Conservation (phyloP, 2,113 vertebrate species). For the Atrichornis clamosus region DNA sequence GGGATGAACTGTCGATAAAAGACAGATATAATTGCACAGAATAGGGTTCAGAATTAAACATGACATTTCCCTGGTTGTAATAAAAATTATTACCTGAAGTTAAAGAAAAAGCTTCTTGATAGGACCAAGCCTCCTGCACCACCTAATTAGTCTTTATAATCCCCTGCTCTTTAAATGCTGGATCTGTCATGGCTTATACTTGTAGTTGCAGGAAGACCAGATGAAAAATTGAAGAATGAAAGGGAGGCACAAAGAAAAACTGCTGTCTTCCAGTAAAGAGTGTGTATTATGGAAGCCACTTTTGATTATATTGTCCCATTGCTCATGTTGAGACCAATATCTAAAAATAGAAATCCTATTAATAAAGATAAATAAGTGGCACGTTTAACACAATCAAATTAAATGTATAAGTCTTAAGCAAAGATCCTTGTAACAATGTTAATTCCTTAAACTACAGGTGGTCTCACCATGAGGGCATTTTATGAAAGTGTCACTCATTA, state of each 20-base stretch:
- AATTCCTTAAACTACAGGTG: constrained; percentile 31
- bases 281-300: background rate
- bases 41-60: background rate
- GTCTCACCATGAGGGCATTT: background rate
- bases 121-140: background rate
- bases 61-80: background rate
- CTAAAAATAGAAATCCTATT: constrained; percentile 52
- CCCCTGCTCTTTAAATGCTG: background rate
- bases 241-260: background rate
- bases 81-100: background rate
- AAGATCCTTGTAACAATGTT: constrained; percentile 2
- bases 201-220: background rate
- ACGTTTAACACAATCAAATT: constrained; percentile 15
- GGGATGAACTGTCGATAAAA: background rate
- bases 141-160: background rate
- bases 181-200: background rate
- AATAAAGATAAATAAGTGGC: constrained; percentile 32
- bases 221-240: background rate
- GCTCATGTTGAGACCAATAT: background rate
- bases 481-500: constrained; percentile 3
- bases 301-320: background rate
- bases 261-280: background rate
- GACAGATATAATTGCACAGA: background rate
- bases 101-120: background rate
- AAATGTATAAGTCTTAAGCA: constrained; percentile 4